Conservation (phyloP, 2,888 invertebrate genomes). For the Endotricha flammealis region DNA sequence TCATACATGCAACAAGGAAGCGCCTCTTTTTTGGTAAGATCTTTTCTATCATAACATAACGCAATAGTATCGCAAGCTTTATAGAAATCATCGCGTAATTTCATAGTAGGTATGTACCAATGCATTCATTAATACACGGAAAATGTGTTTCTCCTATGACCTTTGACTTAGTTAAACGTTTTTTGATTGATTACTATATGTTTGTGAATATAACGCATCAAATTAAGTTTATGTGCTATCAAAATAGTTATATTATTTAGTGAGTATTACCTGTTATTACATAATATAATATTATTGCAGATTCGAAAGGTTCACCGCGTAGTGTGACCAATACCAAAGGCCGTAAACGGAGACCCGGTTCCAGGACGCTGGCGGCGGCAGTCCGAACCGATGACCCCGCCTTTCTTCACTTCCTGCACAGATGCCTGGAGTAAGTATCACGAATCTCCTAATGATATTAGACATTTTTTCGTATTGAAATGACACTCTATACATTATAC, state of each 20-base stretch:
- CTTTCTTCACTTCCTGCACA: constrained; percentile 93
- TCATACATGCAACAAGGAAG: constrained; percentile 90
- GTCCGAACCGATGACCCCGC: constrained; percentile 91
- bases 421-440: constrained; percentile 91
- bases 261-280: no score
- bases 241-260: no score
- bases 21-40: constrained; percentile 89
- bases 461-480: no score
- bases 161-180: neutral
- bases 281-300: constrained; percentile 69
- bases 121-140: neutral
- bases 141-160: neutral
- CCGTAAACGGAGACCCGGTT: constrained; percentile 91
- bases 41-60: no score
- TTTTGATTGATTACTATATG: neutral
- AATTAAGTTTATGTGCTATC: neutral
- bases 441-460: no score
- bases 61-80: no score
- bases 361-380: constrained; percentile 88
- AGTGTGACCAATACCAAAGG: constrained; percentile 96
- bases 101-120: neutral
- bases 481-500: no score
- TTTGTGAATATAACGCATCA: neutral
- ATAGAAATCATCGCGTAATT: no score
- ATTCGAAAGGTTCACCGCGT: constrained; percentile 94